Percentiles rank a stretch among this genome's conserved stretches.
Conservation (phyloP, 2,113 vertebrate species). For the Tricholaema leucomelas region DNA sequence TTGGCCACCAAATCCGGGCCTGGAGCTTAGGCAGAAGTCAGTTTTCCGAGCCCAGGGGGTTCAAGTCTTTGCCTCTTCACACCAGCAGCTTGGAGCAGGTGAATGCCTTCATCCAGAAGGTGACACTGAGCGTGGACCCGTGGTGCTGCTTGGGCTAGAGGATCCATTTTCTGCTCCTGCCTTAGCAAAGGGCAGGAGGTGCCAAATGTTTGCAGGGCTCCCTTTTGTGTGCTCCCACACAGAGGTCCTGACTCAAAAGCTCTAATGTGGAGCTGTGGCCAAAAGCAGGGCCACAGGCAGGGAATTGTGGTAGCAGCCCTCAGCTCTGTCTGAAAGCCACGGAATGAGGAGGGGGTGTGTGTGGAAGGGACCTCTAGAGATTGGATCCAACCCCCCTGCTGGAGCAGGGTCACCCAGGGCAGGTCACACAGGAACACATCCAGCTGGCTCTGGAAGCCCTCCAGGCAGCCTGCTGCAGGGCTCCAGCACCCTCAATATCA, state of each 20-base stretch:
- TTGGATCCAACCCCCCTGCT: too few species aligned
- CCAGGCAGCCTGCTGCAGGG: too few species aligned
- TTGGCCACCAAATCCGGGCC: background rate
- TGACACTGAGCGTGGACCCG: background rate
- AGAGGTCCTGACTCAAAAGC: background rate
- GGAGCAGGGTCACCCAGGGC: too few species aligned
- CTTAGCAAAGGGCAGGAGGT: background rate
- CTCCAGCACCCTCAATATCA: too few species aligned
- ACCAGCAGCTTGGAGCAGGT: background rate
- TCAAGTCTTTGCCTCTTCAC: background rate
- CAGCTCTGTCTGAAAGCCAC: background rate
- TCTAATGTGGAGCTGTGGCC: background rate
- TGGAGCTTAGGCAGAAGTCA: background rate
- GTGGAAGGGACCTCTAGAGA: too few species aligned
- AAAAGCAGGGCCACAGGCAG: background rate
- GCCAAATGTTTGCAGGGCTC: background rate
- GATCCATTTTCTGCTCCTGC: background rate
- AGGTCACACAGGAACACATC: too few species aligned
- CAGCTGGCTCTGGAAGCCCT: too few species aligned
- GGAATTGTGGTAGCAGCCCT: background rate
- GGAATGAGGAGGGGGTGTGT: too few species aligned
- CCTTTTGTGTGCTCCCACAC: background rate
- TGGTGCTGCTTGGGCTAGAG: background rate
- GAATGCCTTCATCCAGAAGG: background rate
- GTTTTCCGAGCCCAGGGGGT: background rate